Percentiles rank a stretch among this genome's conserved stretches.
phyloP scores from a whole-genome alignment of 2,113 vertebrate species.

The Tyrannus savana region DNA sequence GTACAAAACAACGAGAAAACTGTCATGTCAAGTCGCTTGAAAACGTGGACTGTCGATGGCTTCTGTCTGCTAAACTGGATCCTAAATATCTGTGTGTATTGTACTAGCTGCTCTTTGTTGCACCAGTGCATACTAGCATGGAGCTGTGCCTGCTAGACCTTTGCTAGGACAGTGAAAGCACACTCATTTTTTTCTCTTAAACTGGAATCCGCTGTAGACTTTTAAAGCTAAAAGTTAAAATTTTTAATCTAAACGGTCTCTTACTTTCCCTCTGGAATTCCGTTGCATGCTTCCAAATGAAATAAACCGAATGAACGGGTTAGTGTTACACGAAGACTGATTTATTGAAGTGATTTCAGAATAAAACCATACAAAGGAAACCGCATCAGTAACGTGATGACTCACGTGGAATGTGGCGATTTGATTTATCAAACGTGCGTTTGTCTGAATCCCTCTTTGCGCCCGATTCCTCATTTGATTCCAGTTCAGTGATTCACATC shows the following conservation, averaged over 20 bases:
- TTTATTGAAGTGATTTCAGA: slow-evolving; percentile 49
- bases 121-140: neutral
- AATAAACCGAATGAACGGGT: neutral
- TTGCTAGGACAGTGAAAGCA: neutral
- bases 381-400: neutral
- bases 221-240: neutral
- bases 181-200: neutral
- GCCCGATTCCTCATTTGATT: neutral
- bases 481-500: neutral
- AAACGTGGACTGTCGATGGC: neutral
- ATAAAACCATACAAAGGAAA: neutral
- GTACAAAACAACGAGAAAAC: neutral
- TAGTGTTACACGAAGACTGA: neutral
- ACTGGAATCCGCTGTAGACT: neutral
- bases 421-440: neutral
- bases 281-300: neutral
- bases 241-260: neutral
- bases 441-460: neutral
- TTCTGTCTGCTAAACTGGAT: slow-evolving; percentile 15
- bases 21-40: neutral
- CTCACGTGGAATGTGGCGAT: neutral
- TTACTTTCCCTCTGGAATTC: slow-evolving; percentile 19
- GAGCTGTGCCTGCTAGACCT: slow-evolving; percentile 15
- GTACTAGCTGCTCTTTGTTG: slow-evolving; percentile 27
- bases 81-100: neutral